A percentile compares a stretch with the other conserved stretches of the same genome.
phyloP scores from a whole-genome alignment of 1,140 invertebrate genomes.

The Drosophila tani region DNA sequence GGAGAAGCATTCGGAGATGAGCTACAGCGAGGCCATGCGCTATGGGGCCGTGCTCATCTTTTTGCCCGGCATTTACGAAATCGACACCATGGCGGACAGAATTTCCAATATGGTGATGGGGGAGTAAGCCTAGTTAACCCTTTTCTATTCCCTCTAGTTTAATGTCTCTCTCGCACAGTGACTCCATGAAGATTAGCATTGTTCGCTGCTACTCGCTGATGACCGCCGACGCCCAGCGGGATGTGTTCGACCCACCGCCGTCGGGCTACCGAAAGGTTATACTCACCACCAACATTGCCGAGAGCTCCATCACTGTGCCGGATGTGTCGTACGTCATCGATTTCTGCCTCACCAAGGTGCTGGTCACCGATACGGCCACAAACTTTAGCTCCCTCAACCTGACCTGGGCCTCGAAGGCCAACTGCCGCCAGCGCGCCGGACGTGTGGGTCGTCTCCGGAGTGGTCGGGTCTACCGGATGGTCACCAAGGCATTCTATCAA shows the following conservation, averaged over 20 bases:
- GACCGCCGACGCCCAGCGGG: slow-evolving; percentile 61
- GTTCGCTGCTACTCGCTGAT: slow-evolving; percentile 81
- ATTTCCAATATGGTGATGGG: slow-evolving; percentile 30
- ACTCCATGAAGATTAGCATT: slow-evolving; percentile 46
- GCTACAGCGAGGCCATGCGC: slow-evolving; percentile 41
- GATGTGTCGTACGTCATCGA: slow-evolving; percentile 98
- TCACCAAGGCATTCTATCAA: slow-evolving; percentile 90
- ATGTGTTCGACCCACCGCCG: slow-evolving; percentile 85
- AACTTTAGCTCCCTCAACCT: slow-evolving; percentile 93
- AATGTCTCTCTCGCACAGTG: slow-evolving; percentile 16
- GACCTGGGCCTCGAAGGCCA: slow-evolving; percentile 95
- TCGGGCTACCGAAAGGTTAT: slow-evolving; percentile 92
- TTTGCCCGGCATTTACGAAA: slow-evolving; percentile 94
- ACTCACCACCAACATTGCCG: slow-evolving; percentile 97
- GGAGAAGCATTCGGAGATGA: slow-evolving; percentile 11
- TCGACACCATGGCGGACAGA: slow-evolving; percentile 86
- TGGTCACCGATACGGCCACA: slow-evolving; percentile 90
- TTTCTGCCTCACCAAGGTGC: slow-evolving; percentile 95
- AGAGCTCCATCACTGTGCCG: slow-evolving; percentile 98
- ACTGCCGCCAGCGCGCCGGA: slow-evolving; percentile 95
- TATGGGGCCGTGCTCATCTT: slow-evolving; percentile 93
- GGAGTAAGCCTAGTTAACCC: slow-evolving; percentile 48
- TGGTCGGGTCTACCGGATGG: slow-evolving; percentile 95
- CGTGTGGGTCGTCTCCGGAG: slow-evolving; percentile 94
- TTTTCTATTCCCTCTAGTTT: background rate